phyloP scores from a whole-genome alignment of 2,888 invertebrate genomes.

The Leptinotarsa juncta region DNA sequence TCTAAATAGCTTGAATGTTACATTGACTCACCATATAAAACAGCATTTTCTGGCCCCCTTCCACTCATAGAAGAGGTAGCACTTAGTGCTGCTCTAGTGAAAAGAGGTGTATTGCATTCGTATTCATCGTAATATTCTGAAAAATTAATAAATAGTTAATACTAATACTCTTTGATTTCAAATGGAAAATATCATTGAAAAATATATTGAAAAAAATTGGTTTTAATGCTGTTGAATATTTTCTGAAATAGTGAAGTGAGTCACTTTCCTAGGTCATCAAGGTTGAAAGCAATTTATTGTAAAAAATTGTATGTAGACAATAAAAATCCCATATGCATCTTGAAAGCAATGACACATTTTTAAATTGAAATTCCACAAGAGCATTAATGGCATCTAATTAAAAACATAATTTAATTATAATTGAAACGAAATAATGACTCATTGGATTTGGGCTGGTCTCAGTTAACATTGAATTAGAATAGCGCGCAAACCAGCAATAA shows the following conservation, averaged over 20 bases:
- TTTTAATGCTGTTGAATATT: no score
- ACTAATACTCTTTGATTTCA: no score
- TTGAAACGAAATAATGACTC: conserved; percentile 22
- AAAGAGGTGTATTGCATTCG: conserved; percentile 84
- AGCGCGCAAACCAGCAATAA: not conserved
- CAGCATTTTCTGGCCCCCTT: conserved; percentile 87
- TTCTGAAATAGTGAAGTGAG: no score
- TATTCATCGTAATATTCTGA: conserved; percentile 71
- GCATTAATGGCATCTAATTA: not conserved
- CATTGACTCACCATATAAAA: conserved; percentile 78
- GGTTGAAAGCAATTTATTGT: no score
- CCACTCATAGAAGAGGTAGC: conserved; percentile 86
- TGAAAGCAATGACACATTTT: not conserved
- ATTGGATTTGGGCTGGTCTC: conserved; percentile 14
- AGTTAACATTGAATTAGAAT: not conserved
- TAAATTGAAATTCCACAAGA: conserved; percentile 11
- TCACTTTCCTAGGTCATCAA: no score
- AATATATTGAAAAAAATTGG: no score
- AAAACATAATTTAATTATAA: not conserved
- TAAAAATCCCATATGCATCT: no score
- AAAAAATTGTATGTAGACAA: no score
- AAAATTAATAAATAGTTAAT: conserved; percentile 28
- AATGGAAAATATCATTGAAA: no score
- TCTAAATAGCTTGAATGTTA: no score
- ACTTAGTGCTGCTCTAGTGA: conserved; percentile 78